Base-by-base conservation (phyloP, 2,888 invertebrate genomes). In the Tribolium freemani region DNA sequence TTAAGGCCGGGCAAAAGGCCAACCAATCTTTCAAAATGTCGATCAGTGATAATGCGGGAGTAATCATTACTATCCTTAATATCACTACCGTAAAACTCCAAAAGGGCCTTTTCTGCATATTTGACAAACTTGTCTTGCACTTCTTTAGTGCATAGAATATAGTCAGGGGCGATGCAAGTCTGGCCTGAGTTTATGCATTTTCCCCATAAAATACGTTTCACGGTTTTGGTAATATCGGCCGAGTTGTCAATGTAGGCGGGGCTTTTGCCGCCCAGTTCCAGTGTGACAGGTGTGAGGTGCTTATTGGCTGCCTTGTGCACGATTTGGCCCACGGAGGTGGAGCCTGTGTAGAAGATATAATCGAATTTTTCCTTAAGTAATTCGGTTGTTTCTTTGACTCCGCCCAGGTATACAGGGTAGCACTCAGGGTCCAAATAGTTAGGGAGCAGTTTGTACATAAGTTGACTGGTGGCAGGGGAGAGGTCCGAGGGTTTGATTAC, bases 111-210 rank as follows among this genome's bases (percentile, higher is more conserved):
- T 82, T 90, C 92, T 0, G 84, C 82, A n/a, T 74, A 73, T n/a
- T 76, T 30, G 0, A 87, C 48, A 61, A 87, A 84, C 77, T 90
- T 89, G 6, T 90, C 90, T 86, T 97, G 93, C 0, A 95, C 89
- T 83, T 93, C 92, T 80, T 91, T 91, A 13, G 93, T 91, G 87
- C 96, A 96, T 0, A 99, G 88, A 16, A 99, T 83, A 84, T 98
- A 99, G 87, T 99, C 99, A 0, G 98, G 98, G 0, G 98, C 97
- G 75, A 99, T 94, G 87, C 99, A 99, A 0, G 97, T 97, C 88
- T 99, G 98, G 0, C 99, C 98, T 5, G 89, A 89, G 87, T 99
- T 99, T 70, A 94, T 90, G 79, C 92, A 93, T 88, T 99, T 99
- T 9, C 98, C 99, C 99, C 63, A 99, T 3, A 97, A 87, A 13